Evolutionary conservation across 2,888 invertebrate genomes (phyloP), one percentile per base, ranked within the genome.

Genomic region (Caenorhabditis sulstoni): DNA sequence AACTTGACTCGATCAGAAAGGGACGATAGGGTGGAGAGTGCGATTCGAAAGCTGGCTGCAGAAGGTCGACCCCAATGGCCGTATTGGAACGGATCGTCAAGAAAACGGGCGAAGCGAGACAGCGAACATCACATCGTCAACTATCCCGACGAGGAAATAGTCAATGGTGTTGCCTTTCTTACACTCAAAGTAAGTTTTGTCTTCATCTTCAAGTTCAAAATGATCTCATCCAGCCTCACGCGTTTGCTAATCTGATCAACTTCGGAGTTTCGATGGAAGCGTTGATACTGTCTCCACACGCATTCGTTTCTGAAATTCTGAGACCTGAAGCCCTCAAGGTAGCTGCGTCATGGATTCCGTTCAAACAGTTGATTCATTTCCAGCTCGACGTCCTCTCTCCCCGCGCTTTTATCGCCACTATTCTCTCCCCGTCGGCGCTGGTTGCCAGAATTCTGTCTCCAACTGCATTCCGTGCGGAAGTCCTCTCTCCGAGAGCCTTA

Each of bases 371-470:
- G 22, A 14, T 22, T 5, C n/a, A 12, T 35, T 49, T 81, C 62
- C 59, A 86, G 86, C 58, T 86, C 2, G 82, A 84, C 35, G 77
- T 85, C 1, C 71, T 87, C 0, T 82, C 82, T 5, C 89, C 89
- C 1, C 81, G 88, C 3, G 89, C 89, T 1, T 89, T 89, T 66
- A 81, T 89, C 37, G 87, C 88, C 8, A 86, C 88, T 12, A 81
- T 88, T 5, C 73, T 89, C 1, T 83, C 85, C 1, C 89, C 89
- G n/a, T 83, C 85, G 3, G 88, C 88, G 0, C 59, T 88, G 18
- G 71, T 87, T 12, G 86, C 86, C 0, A 64, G 88, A 45, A 81
- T 88, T 9, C 76, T 88, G 22, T 82, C 85, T 3, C 88, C 88
- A 0, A 81, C 87, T 11, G 88, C 88, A 0, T 85, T 87, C 29